These are phyloP conservation scores for Meleagris gallopavo DNA, from an alignment of 2,113 vertebrate species.

Conservation along the genomic window DNA sequence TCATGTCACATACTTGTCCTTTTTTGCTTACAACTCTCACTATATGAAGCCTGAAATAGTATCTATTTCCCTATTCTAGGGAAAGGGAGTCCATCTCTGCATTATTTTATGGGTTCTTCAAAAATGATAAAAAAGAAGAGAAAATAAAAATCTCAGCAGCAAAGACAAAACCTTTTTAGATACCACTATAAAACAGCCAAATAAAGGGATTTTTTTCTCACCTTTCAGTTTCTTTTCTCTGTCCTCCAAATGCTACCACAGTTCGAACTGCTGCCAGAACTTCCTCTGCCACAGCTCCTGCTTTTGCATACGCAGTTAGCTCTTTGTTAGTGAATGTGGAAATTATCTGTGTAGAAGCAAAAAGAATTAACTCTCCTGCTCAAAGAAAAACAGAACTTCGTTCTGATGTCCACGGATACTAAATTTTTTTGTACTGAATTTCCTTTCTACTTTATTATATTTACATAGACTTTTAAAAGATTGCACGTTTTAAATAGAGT, in stretches of 20 bases:
- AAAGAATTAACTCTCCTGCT: background rate
- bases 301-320: slow-evolving; percentile 88
- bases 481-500: background rate
- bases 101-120: background rate
- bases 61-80: background rate
- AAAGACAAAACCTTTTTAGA: background rate
- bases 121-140: background rate
- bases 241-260: slow-evolving; percentile 88
- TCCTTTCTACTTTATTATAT: background rate
- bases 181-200: background rate
- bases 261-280: slow-evolving; percentile 87
- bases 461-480: background rate
- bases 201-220: slow-evolving; percentile 51
- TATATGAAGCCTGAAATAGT: background rate
- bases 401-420: background rate
- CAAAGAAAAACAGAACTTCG: background rate
- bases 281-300: slow-evolving; percentile 90
- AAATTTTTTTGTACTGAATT: background rate
- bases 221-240: slow-evolving; percentile 87
- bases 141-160: background rate
- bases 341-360: slow-evolving; percentile 79
- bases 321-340: slow-evolving; percentile 85
- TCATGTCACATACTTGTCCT: background rate
- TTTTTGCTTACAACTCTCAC: background rate
- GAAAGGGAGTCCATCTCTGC: background rate